Conservation (phyloP, 1,140 invertebrate genomes). For the Cherax quadricarinatus region DNA sequence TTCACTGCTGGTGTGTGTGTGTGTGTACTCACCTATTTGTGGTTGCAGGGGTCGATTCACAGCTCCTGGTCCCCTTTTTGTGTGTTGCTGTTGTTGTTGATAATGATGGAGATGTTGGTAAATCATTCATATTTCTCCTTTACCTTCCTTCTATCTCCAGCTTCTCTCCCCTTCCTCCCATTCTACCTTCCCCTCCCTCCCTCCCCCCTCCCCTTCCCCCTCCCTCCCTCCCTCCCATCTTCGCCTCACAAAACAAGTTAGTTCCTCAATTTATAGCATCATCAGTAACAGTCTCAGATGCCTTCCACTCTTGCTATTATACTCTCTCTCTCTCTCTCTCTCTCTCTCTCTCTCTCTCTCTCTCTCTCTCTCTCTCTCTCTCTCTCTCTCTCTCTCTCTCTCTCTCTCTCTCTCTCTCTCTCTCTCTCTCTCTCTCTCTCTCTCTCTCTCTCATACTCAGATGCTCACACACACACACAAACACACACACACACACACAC, state of each 20-base stretch:
- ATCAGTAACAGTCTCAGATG: neutral
- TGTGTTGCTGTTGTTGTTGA: too few species aligned
- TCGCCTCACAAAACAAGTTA: too few species aligned
- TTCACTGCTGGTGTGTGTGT: too few species aligned
- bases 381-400: slow-evolving; percentile 28
- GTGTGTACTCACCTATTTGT: too few species aligned
- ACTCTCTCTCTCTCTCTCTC: neutral
- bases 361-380: slow-evolving; percentile 27
- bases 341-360: slow-evolving; percentile 10
- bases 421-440: slow-evolving; percentile 22
- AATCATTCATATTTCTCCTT: neutral
- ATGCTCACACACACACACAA: too few species aligned
- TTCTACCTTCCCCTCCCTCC: too few species aligned
- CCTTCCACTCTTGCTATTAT: neutral
- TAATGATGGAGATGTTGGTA: too few species aligned
- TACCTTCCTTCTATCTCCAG: neutral
- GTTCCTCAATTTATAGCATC: too few species aligned
- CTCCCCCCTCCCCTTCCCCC: neutral
- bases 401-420: slow-evolving; percentile 38
- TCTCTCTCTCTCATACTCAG: neutral
- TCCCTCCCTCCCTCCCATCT: neutral
- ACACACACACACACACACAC: too few species aligned
- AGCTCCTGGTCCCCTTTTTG: too few species aligned
- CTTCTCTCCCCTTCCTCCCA: too few species aligned
- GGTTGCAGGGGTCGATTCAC: too few species aligned